Evolutionary conservation across 2,888 invertebrate species (phyloP).

Genomic region (Apocheima hispidaria): DNA sequence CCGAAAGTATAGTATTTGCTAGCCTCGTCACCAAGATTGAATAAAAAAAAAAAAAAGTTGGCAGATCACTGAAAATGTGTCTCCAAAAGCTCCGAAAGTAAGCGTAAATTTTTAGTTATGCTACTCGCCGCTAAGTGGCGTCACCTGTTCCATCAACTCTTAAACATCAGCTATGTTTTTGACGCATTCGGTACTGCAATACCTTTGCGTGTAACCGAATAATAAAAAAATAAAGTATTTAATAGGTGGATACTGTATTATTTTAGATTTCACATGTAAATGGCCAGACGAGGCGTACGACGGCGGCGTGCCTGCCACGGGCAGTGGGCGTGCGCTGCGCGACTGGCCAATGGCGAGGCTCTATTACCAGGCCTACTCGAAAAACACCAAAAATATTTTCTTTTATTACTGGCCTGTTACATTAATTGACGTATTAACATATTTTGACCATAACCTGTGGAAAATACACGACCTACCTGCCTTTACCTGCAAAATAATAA

Average conservation of each 20-base stretch:
- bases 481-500: background rate
- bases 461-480: slow-evolving; percentile 47
- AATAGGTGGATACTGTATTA: slow-evolving; percentile 53
- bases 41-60: no score
- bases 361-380: slow-evolving; percentile 48
- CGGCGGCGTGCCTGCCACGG: slow-evolving; percentile 69
- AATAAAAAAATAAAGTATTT: slow-evolving; percentile 43
- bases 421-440: slow-evolving; percentile 74
- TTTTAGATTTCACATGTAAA: slow-evolving; percentile 75
- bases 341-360: slow-evolving; percentile 65
- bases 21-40: no score
- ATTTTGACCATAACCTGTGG: slow-evolving; percentile 65
- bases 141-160: background rate
- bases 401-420: slow-evolving; percentile 64
- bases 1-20: no score
- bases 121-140: slow-evolving; percentile 49
- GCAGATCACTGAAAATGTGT: no score
- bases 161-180: background rate
- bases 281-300: slow-evolving; percentile 58
- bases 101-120: no score
- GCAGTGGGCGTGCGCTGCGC: slow-evolving; percentile 73
- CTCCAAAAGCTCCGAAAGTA: no score
- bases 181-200: slow-evolving; percentile 16
- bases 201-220: slow-evolving; percentile 26
- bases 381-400: slow-evolving; percentile 64